These are phyloP conservation scores for Apotomis capreana DNA, from an alignment of 2,888 invertebrate genomes.

Conservation along the genomic window DNA sequence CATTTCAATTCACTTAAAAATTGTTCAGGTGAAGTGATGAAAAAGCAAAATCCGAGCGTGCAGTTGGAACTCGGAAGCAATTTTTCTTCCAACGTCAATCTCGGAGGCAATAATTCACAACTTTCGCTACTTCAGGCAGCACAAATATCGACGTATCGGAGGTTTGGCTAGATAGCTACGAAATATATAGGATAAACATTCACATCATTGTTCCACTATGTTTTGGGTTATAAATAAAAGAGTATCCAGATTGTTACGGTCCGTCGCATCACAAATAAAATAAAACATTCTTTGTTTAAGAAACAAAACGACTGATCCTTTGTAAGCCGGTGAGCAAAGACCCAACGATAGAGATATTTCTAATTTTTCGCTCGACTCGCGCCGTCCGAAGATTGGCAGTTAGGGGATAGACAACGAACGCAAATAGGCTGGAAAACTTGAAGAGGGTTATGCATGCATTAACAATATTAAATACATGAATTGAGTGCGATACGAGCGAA, in stretches of 20 bases:
- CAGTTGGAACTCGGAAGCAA: conserved; percentile 60
- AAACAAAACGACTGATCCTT: conserved; percentile 44
- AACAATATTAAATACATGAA: conserved; percentile 47
- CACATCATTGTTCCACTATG: background rate
- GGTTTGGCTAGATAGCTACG: conserved; percentile 39
- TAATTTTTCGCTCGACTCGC: conserved; percentile 76
- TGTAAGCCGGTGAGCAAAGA: conserved; percentile 56
- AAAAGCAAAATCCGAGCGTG: conserved; percentile 50
- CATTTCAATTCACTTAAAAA: background rate
- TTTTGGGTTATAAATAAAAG: background rate
- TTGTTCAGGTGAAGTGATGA: conserved; percentile 44
- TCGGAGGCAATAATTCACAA: conserved; percentile 72
- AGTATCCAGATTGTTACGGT: conserved; percentile 22
- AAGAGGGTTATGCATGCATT: conserved; percentile 54
- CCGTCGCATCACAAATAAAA: conserved; percentile 36
- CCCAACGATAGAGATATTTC: conserved; percentile 71
- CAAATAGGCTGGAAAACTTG: conserved; percentile 65
- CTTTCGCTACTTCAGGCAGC: conserved; percentile 51
- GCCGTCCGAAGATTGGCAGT: conserved; percentile 59
- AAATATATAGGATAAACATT: background rate
- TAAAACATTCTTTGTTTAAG: conserved; percentile 44
- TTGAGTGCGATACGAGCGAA: background rate
- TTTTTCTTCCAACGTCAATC: conserved; percentile 73
- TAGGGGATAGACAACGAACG: conserved; percentile 69
- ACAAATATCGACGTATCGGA: conserved; percentile 43